These are phyloP conservation scores for Syngnathus acus DNA, from an alignment of 2,797 vertebrate genomes.

Conservation along the genomic window DNA sequence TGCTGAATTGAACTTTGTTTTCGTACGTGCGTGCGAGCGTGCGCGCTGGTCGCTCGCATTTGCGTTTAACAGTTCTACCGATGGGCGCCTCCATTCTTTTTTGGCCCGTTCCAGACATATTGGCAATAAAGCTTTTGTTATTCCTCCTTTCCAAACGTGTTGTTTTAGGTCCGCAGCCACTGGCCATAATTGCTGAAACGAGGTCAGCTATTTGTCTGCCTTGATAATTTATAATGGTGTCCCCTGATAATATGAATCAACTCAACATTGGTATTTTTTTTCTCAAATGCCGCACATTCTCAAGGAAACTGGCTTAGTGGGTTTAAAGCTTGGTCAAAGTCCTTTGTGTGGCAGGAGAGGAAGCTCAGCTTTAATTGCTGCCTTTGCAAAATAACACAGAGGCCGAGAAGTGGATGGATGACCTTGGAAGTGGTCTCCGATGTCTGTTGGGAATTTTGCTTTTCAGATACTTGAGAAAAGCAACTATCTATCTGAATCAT, in stretches of 20 bases:
- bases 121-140: conserved; percentile 43
- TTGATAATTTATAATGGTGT: conserved; percentile 53
- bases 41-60: conserved; percentile 14
- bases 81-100: conserved; percentile 17
- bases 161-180: conserved; percentile 60
- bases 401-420: conserved; percentile 13
- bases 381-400: conserved; percentile 46
- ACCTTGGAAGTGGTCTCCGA: no score
- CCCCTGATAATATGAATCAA: conserved; percentile 44
- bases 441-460: no score
- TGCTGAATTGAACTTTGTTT: conserved; percentile 42
- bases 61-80: conserved; percentile 9
- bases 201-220: conserved; percentile 56
- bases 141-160: conserved; percentile 48
- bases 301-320: conserved; percentile 31
- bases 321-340: conserved; percentile 43
- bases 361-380: conserved; percentile 41
- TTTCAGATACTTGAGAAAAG: no score
- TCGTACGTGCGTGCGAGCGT: conserved; percentile 10
- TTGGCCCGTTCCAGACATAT: not conserved
- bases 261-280: conserved; percentile 10
- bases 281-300: conserved; percentile 39
- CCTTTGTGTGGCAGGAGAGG: not conserved
- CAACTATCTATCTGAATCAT: no score
- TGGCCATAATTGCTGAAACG: conserved; percentile 53